Evolutionary conservation across 37 sponge, comb jelly and placozoan species (phyloP), one percentile per base, ranked within the genome.

Genomic region (Bolinopsis microptera): DNA sequence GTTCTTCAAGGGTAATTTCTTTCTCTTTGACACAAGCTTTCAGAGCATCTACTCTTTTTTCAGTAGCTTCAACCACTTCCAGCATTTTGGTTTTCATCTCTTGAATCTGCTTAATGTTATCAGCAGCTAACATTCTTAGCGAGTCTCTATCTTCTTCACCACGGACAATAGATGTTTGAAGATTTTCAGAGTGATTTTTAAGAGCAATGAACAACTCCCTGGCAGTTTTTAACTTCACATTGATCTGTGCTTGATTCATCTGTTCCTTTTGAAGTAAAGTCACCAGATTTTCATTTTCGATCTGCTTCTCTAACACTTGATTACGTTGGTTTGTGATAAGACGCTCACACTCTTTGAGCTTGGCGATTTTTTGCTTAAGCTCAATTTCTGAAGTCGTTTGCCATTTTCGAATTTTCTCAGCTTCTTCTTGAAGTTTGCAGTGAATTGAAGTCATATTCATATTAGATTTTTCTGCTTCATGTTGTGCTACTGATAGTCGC

Each of bases 321-420:
- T 83, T 93, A 1, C 94, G 94, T 24, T 93, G 94, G 38, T 93
- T 83, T 30, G 41, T 83, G 36, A 93, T 93, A 36, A 82, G 88
- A 38, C 28, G 24, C 26, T 82, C 83, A 68, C 82, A 83, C 18
- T 93, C 90, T 41, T 83, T 39, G 34, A 68, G 48, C 39, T 93
- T 68, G 68, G 94, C 32, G 32, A 82, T 95, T 93, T 96, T 96
- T 32, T 96, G 93, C 69, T 95, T 95, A 0, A 98, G 93, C 30
- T 98, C 97, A 38, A 96, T 67, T 48, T 96, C 96, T 69, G 95
- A 95, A 22, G 96, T 93, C 32, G 94, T 96, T 90, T 98, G 96
- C 98, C 98, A 98, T 38, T 96, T 95, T 32, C 97, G 94, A 22
- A 98, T 96, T 93, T 96, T 96, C 69, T 98, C 98, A 25, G 98